These are phyloP conservation scores for Sialis lutaria DNA, from an alignment of 2,888 invertebrate species.

Conservation along the genomic window DNA sequence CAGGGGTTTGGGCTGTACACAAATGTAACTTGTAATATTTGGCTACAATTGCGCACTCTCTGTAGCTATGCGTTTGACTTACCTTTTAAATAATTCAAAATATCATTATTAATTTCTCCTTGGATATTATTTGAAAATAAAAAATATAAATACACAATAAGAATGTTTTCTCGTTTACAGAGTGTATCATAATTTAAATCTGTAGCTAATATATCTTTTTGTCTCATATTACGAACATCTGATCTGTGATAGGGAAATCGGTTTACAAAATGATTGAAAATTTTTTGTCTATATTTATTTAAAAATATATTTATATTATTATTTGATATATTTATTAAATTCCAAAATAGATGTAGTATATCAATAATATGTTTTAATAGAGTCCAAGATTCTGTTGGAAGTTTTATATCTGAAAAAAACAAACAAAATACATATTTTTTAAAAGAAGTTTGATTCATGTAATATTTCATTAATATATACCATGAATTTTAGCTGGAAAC, in stretches of 20 bases:
- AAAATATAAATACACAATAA: too few relatives aligned
- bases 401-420: conserved; percentile 23
- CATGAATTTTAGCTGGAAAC: conserved; percentile 9
- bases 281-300: conserved; percentile 31
- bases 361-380: conserved; percentile 43
- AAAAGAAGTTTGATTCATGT: conserved; percentile 6
- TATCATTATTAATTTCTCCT: conserved; percentile 21
- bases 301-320: conserved; percentile 22
- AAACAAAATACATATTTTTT: conserved; percentile 22
- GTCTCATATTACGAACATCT: conserved; percentile 17
- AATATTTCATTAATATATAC: conserved; percentile 4
- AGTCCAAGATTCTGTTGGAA: conserved; percentile 43
- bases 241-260: conserved; percentile 39
- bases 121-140: conserved; percentile 17
- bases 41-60: too few relatives aligned
- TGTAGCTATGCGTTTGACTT: too few relatives aligned
- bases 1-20: too few relatives aligned
- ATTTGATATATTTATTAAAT: conserved; percentile 21
- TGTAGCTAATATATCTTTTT: too few relatives aligned
- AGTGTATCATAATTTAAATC: too few relatives aligned
- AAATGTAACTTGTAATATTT: too few relatives aligned
- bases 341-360: conserved; percentile 42
- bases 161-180: too few relatives aligned
- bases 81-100: conserved; percentile 35
- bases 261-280: conserved; percentile 35